Evolutionary conservation across 2,888 invertebrate genomes (phyloP), one percentile per base, ranked within the genome.

Genomic region (Geotrupes spiniger): DNA sequence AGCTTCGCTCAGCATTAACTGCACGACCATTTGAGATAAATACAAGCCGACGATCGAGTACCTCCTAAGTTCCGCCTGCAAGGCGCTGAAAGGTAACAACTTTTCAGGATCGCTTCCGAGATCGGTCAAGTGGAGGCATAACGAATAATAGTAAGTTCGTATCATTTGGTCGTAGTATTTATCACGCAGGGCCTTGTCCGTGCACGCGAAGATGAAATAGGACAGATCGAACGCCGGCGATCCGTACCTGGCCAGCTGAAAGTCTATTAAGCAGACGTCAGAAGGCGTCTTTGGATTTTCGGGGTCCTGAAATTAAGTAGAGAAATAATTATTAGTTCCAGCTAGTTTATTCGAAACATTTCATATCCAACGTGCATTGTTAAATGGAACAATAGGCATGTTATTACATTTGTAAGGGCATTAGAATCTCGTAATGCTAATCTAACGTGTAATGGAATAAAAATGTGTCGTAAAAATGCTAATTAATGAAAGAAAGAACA

Each of bases 141-240:
- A 46, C 1, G 63, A 54, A 16, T 61, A 42, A 48, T 70, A 58
- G 50, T 71, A 71, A n/a, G 43, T 11, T 11, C 37, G 16, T 2
- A 47, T 47, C 14, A 43, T 21, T 12, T 49, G 29, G 12, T 49
- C 39, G 31, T 49, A 43, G 28, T 31, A 33, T 27, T 17, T 8
- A 16, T 49, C 40, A 5, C 42, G 28, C 8, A 43, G 31, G 9
- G 15, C 14, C 25, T 49, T 43, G 5, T 27, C 12, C 8, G 49
- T 44, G 31, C 38, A 49, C n/a, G 43, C 39, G 11, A 43, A 49
- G 11, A 49, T 33, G 26, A 49, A 49, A 14, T 49, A 49, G 8
- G 49, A 49, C 2, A 49, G 25, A 31, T 49, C 49, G 31, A 42
- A 43, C 4, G 36, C 44, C n/a, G 49, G 49, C 2, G 42, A 43